Percentiles rank a stretch among this genome's conserved stretches.
Conservation (phyloP, 1,140 invertebrate genomes). For the Lepidurus couesii region DNA sequence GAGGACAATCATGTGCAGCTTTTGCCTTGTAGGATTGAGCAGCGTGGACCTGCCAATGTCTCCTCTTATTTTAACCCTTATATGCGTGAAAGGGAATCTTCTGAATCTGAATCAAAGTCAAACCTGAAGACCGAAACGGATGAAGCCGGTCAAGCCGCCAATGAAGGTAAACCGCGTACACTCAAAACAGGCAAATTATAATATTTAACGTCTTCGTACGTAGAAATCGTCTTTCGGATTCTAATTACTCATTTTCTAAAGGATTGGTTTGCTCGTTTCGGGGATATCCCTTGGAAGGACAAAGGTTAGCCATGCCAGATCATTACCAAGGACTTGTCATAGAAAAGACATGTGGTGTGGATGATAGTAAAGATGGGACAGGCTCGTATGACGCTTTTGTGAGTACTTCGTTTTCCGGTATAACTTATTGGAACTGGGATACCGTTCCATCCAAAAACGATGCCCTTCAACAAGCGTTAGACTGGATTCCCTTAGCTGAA, state of each 20-base stretch:
- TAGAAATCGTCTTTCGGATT: neutral
- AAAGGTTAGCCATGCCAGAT: constrained; percentile 53
- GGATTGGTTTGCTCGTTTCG: constrained; percentile 56
- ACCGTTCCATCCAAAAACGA: constrained; percentile 64
- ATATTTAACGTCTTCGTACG: constrained; percentile 1
- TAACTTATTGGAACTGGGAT: constrained; percentile 75
- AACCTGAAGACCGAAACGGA: constrained; percentile 38
- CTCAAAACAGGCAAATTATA: constrained; percentile 33
- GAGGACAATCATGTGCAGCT: constrained; percentile 49
- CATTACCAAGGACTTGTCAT: constrained; percentile 61
- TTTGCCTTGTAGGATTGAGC: constrained; percentile 66
- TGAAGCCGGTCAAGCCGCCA: neutral
- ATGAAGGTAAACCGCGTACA: constrained; percentile 17
- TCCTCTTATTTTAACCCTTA: constrained; percentile 61
- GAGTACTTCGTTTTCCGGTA: constrained; percentile 55
- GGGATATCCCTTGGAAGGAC: constrained; percentile 61
- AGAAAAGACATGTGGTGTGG: constrained; percentile 57
- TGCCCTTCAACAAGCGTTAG: constrained; percentile 55
- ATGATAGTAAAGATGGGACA: constrained; percentile 53
- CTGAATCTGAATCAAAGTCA: constrained; percentile 39
- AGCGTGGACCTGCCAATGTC: constrained; percentile 62
- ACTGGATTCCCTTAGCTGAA: constrained; percentile 71
- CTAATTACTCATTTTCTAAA: constrained; percentile 37
- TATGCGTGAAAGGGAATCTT: constrained; percentile 45
- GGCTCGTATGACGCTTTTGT: constrained; percentile 53